Evolutionary conservation across 2,113 vertebrate species (phyloP).

Genomic region (Dolichallabes microphthalmus): DNA sequence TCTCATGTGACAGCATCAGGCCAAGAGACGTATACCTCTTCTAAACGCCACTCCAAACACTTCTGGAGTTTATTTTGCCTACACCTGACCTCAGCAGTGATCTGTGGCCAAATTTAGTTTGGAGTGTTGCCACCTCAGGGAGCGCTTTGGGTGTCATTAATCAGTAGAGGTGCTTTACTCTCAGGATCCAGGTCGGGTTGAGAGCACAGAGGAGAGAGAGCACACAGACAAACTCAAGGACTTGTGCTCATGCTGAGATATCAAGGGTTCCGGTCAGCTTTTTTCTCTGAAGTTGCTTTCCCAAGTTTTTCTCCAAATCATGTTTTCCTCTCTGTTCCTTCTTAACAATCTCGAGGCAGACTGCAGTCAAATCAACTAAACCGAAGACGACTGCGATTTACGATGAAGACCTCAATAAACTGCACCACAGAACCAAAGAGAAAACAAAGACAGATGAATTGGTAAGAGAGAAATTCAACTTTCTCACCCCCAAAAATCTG

Average conservation of each 20-base stretch:
- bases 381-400: slow-evolving; percentile 31
- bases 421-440: slow-evolving; percentile 20
- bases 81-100: slow-evolving; percentile 59
- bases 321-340: slow-evolving; percentile 15
- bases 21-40: slow-evolving; percentile 31
- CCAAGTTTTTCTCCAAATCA: slow-evolving; percentile 5
- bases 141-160: slow-evolving; percentile 54
- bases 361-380: slow-evolving; percentile 45
- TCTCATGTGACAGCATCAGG: slow-evolving; percentile 44
- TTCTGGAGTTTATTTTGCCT: slow-evolving; percentile 56
- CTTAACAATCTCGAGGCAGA: slow-evolving; percentile 57
- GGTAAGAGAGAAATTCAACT: slow-evolving; percentile 14
- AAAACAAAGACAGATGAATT: slow-evolving; percentile 27
- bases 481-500: neutral
- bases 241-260: slow-evolving; percentile 31
- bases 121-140: slow-evolving; percentile 59
- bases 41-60: slow-evolving; percentile 40
- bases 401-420: slow-evolving; percentile 31
- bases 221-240: slow-evolving; percentile 30
- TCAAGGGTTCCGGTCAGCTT: slow-evolving; percentile 23
- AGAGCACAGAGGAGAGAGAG: slow-evolving; percentile 37
- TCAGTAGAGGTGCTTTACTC: slow-evolving; percentile 54
- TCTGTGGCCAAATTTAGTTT: slow-evolving; percentile 63
- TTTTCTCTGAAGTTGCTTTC: slow-evolving; percentile 22
- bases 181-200: slow-evolving; percentile 52